A percentile compares a stretch with the other conserved stretches of the same genome.
phyloP scores from a whole-genome alignment of 2,113 vertebrate species.

The Cygnus atratus region DNA sequence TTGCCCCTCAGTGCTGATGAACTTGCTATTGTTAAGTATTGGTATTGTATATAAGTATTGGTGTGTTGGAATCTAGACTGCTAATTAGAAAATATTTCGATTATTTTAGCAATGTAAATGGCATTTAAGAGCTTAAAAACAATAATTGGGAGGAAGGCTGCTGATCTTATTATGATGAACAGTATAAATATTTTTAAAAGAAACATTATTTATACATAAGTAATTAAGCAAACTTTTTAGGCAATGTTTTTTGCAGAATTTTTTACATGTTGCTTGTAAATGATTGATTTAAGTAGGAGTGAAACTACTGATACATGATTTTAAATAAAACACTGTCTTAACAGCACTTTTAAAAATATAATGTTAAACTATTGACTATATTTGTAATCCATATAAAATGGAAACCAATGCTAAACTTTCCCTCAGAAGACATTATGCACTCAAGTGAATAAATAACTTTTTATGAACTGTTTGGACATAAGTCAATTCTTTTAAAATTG shows the following conservation, averaged over 20 bases:
- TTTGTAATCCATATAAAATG: not conserved
- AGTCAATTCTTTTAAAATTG: not conserved
- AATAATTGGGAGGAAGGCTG: not conserved
- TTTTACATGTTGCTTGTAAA: not conserved
- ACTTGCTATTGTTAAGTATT: not conserved
- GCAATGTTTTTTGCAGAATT: not conserved
- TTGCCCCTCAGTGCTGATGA: not conserved
- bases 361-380: not conserved
- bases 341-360: not conserved
- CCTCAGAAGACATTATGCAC: not conserved
- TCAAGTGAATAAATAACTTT: not conserved
- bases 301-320: not conserved
- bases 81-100: not conserved
- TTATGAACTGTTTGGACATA: not conserved
- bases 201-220: not conserved
- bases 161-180: not conserved
- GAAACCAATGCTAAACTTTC: not conserved
- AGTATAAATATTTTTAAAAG: not conserved
- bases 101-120: not conserved
- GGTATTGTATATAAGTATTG: no score
- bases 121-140: not conserved
- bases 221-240: not conserved
- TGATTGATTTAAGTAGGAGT: not conserved
- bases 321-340: not conserved
- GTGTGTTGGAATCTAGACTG: not conserved